A percentile compares a stretch with the other conserved stretches of the same genome.
Conservation (phyloP, 2,113 vertebrate species). For the Suncus etruscus region DNA sequence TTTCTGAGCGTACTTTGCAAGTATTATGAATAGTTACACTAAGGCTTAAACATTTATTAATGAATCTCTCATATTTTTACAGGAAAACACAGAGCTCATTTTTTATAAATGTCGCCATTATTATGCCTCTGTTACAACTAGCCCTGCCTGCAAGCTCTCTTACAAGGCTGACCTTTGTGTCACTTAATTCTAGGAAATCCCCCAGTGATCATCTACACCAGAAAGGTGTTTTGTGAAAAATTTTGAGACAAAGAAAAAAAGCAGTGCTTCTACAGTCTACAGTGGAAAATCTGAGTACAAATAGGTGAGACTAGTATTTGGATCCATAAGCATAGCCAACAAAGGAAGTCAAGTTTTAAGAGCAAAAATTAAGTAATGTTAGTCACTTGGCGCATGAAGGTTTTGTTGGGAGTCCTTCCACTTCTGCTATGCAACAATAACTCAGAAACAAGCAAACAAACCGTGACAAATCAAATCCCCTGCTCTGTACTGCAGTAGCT, state of each 20-base stretch:
- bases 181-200: neutral
- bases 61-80: constrained; percentile 1
- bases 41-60: constrained; percentile 60
- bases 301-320: neutral
- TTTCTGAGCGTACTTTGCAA: constrained; percentile 35
- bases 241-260: neutral
- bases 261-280: neutral
- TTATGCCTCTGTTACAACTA: fast-evolving
- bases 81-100: constrained; percentile 11
- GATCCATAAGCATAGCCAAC: neutral
- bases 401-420: neutral
- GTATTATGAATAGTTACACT: constrained; percentile 60
- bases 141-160: fast-evolving
- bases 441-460: neutral
- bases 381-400: neutral
- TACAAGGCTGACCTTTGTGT: neutral
- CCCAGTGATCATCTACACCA: neutral
- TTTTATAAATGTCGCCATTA: neutral
- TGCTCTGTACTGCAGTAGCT: fast-evolving
- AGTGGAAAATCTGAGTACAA: neutral
- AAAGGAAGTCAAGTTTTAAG: neutral
- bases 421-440: neutral
- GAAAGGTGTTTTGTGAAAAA: neutral
- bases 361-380: neutral
- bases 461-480: neutral